A percentile compares a stretch with the other conserved stretches of the same genome.
Evolutionary conservation across 2,888 invertebrate species (phyloP).

Genomic region (Apamea anceps): DNA sequence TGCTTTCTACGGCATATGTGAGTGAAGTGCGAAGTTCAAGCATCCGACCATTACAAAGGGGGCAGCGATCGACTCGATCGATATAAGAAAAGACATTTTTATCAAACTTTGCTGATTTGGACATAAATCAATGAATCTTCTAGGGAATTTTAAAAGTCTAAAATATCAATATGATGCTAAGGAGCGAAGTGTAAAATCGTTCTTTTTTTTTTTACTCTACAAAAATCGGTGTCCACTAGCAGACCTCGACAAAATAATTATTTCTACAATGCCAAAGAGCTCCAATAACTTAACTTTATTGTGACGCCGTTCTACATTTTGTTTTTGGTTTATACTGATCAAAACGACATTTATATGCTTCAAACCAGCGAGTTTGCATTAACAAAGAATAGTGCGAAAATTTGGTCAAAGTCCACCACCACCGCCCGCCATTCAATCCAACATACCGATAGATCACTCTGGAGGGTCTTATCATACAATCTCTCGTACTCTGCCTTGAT

Average conservation of each 20-base stretch:
- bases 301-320: too few relatives aligned
- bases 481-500: conserved; percentile 93
- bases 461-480: conserved; percentile 92
- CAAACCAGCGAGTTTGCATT: conserved; percentile 20
- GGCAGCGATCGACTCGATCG: conserved; percentile 1
- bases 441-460: conserved; percentile 91
- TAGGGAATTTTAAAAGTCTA: background rate
- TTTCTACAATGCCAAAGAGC: background rate
- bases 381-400: background rate
- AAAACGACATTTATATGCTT: background rate
- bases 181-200: background rate
- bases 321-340: background rate
- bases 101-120: background rate
- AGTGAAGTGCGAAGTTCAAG: conserved; percentile 36
- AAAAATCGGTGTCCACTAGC: background rate
- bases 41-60: conserved; percentile 16
- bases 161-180: background rate
- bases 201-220: background rate
- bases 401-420: conserved; percentile 22
- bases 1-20: conserved; percentile 10
- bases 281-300: too few relatives aligned
- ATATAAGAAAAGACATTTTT: background rate
- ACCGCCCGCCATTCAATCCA: conserved; percentile 37
- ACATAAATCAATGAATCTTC: background rate
- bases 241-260: background rate